Evolutionary conservation across 2,888 invertebrate genomes (phyloP), one percentile per base, ranked within the genome.

Genomic region (Thelaira solivaga): DNA sequence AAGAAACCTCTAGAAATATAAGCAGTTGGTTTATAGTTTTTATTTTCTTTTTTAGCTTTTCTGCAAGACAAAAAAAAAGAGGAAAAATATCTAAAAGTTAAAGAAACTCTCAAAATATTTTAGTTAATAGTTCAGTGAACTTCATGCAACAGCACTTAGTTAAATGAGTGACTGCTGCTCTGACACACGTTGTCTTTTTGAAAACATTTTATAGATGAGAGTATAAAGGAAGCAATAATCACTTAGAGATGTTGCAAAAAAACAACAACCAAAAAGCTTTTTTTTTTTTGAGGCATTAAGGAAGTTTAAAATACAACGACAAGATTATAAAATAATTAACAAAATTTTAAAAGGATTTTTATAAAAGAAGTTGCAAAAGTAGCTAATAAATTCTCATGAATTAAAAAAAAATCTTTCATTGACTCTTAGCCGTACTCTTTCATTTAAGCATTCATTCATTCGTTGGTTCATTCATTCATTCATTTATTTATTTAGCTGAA

Each of bases 81-180:
- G n/a, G 11, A 10, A 34, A 34, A 34, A n/a, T n/a, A 22, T 31
- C 29, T n/a, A 26, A 6, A 39, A 39, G 5, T 13, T 1, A 16
- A 2, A 8, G 6, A 24, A 24, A 2, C 24, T 2, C 11, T 57
- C 18, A 29, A 41, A 31, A 18, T 36, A 47, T 20, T n/a, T n/a
- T 57, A 34, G 34, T 26, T 45, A 36, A 57, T 53, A 62, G 71
- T 71, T 61, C 61, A 61, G 51, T 43, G 71, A 71, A 71, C 71
- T 71, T 16, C 36, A n/a, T n/a, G n/a, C n/a, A 20, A 29, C 16
- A 45, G 1, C 45, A 47, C 57, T 55, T 36, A 43, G 26, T 26
- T n/a, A n/a, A n/a, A n/a, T n/a, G 36, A 57, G 39, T 57, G 22
- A 57, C 2, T 57, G 47, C 18, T 22, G 22, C n/a, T n/a, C n/a